These are phyloP conservation scores for Dendrolimus pini DNA, from an alignment of 2,888 invertebrate genomes.

Conservation along the genomic window DNA sequence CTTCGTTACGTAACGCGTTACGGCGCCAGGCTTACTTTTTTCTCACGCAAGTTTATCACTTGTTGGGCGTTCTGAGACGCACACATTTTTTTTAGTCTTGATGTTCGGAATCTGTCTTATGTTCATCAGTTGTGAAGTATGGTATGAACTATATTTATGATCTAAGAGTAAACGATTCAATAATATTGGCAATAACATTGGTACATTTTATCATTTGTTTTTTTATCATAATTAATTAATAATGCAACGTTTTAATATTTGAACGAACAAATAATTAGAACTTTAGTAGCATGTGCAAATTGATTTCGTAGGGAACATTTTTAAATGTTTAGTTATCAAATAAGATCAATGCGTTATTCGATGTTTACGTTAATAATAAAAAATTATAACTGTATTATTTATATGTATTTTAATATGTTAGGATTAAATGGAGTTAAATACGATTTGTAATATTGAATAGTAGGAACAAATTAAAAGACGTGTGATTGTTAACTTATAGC, in stretches of 20 bases:
- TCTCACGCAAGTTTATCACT: too few relatives aligned
- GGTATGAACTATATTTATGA: too few relatives aligned
- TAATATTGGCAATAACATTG: too few relatives aligned
- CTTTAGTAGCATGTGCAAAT: not conserved
- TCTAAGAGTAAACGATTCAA: too few relatives aligned
- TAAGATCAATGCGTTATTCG: slow-evolving; percentile 25
- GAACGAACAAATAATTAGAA: not conserved
- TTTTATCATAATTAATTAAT: not conserved
- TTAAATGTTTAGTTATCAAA: not conserved
- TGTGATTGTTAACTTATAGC: slow-evolving; percentile 36
- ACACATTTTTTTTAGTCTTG: too few relatives aligned
- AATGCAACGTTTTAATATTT: not conserved
- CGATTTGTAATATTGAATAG: slow-evolving; percentile 34
- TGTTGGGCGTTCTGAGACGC: too few relatives aligned
- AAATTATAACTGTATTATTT: slow-evolving; percentile 39
- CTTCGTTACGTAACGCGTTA: too few relatives aligned
- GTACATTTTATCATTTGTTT: too few relatives aligned
- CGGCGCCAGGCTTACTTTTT: too few relatives aligned
- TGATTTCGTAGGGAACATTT: not conserved
- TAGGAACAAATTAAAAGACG: slow-evolving; percentile 36
- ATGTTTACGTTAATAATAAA: slow-evolving; percentile 29
- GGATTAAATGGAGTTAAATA: slow-evolving; percentile 40
- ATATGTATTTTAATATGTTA: slow-evolving; percentile 44
- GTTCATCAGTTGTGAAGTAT: too few relatives aligned
- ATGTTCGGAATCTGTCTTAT: too few relatives aligned